A percentile compares a stretch with the other conserved stretches of the same genome.
These are phyloP conservation scores for Salmo trutta DNA, from an alignment of 2,797 vertebrate species.

Conservation along the genomic window DNA sequence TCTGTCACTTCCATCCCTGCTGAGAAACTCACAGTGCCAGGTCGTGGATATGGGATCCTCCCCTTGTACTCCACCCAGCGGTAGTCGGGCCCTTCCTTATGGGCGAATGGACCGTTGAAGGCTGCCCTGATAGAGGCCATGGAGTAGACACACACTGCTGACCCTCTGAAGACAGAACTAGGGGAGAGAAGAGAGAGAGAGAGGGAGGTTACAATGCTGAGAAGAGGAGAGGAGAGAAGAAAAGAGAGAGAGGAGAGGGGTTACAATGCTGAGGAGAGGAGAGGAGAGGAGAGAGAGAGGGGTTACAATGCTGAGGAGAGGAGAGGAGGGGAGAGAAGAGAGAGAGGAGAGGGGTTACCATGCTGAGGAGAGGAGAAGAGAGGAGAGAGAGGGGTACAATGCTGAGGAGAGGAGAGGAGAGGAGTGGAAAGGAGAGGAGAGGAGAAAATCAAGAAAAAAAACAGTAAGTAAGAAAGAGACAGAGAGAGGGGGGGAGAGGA, in stretches of 20 bases:
- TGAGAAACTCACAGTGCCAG: conserved; percentile 78
- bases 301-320: too few relatives aligned
- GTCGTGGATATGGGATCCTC: conserved; percentile 84
- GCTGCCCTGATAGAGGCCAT: conserved; percentile 82
- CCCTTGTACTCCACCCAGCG: conserved; percentile 87
- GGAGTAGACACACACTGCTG: conserved; percentile 82
- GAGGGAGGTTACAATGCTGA: background rate
- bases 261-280: background rate
- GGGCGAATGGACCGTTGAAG: conserved; percentile 86
- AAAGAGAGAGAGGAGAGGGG: too few relatives aligned
- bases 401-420: too few relatives aligned
- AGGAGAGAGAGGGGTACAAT: too few relatives aligned
- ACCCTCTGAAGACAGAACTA: conserved; percentile 82
- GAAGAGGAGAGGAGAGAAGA: too few relatives aligned
- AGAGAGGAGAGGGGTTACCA: too few relatives aligned
- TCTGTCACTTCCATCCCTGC: background rate
- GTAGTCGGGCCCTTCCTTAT: conserved; percentile 83
- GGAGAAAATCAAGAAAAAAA: too few relatives aligned
- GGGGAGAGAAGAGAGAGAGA: conserved; percentile 10
- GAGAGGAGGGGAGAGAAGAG: background rate
- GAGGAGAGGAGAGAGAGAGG: conserved; percentile 7
- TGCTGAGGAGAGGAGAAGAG: conserved; percentile 2
- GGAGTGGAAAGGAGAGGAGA: too few relatives aligned
- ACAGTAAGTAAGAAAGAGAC: too few relatives aligned
- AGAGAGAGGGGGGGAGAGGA: too few relatives aligned